Percentiles rank a stretch among this genome's conserved stretches.
These are phyloP conservation scores for Aurelia coerulea DNA, from an alignment of 30 jellyfish, hydroid and myxozoan species.

Conservation along the genomic window DNA sequence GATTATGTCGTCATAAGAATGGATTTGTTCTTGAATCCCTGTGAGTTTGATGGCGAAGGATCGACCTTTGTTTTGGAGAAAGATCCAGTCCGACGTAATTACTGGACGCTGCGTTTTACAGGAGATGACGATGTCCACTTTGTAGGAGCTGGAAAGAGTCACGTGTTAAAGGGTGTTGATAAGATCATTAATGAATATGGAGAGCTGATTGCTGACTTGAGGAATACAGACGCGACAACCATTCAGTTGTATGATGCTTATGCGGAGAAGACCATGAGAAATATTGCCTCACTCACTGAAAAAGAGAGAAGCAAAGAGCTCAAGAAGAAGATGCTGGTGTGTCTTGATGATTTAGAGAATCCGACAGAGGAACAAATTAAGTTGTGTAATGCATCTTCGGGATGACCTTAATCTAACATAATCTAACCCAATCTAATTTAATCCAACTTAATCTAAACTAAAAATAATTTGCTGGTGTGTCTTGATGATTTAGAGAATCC, in stretches of 20 bases:
- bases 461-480: background rate
- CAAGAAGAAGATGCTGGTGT: background rate
- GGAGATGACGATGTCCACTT: background rate
- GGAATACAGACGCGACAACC: background rate
- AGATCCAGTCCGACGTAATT: background rate
- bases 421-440: no score
- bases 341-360: background rate
- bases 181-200: slow-evolving; percentile 31
- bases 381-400: background rate
- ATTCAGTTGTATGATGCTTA: slow-evolving; percentile 3
- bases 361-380: background rate
- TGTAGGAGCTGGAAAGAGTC: slow-evolving; percentile 10
- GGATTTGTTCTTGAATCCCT: slow-evolving; percentile 28
- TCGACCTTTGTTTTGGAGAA: background rate
- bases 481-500: background rate
- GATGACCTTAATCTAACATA: no score
- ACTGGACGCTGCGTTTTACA: slow-evolving; percentile 4
- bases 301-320: background rate
- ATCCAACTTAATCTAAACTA: no score
- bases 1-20: slow-evolving; percentile 12
- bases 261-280: slow-evolving; percentile 2
- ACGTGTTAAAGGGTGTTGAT: slow-evolving; percentile 4
- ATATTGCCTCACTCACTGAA: background rate
- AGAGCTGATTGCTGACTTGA: background rate
- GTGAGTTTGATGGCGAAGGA: slow-evolving; percentile 16